Percentiles rank a stretch among this genome's conserved stretches.
Evolutionary conservation across 2,113 vertebrate species (phyloP).

Genomic region (Coregonus clupeaformis): DNA sequence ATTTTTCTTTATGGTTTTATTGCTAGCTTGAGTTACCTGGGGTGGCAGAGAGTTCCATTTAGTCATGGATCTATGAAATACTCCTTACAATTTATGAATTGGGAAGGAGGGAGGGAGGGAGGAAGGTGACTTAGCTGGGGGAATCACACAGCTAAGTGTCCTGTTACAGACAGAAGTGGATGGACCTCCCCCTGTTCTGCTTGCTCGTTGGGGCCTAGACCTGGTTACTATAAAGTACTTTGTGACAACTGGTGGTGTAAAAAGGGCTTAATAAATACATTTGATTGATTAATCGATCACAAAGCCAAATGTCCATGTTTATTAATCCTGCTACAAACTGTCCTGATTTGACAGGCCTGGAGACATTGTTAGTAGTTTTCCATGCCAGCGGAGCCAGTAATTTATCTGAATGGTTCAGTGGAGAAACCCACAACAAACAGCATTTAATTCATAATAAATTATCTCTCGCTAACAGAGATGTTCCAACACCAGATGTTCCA

Average conservation of each 20-base stretch:
- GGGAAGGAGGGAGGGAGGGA: not conserved
- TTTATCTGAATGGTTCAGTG: not conserved
- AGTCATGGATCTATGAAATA: too few species aligned
- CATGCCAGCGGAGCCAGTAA: not conserved
- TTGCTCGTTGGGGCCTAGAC: too few species aligned
- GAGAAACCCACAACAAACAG: conserved; percentile 42
- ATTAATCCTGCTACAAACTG: not conserved
- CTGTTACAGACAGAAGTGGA: too few species aligned
- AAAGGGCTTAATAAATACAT: too few species aligned
- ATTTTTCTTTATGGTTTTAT: too few species aligned
- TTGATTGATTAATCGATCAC: not conserved
- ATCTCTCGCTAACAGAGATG: conserved; percentile 29
- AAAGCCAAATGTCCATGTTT: not conserved
- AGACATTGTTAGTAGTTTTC: not conserved
- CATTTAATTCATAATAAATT: conserved; percentile 49
- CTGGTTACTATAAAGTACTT: too few species aligned
- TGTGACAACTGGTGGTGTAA: too few species aligned
- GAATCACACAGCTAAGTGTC: not conserved
- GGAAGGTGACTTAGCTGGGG: not conserved
- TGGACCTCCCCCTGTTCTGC: too few species aligned
- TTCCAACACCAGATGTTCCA: conserved; percentile 20
- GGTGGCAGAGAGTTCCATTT: too few species aligned
- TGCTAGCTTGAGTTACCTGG: too few species aligned
- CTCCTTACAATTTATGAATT: too few species aligned
- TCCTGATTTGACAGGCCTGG: conserved; percentile 40